Conservation (phyloP, 1,140 invertebrate genomes). For the Apis dorsata region DNA sequence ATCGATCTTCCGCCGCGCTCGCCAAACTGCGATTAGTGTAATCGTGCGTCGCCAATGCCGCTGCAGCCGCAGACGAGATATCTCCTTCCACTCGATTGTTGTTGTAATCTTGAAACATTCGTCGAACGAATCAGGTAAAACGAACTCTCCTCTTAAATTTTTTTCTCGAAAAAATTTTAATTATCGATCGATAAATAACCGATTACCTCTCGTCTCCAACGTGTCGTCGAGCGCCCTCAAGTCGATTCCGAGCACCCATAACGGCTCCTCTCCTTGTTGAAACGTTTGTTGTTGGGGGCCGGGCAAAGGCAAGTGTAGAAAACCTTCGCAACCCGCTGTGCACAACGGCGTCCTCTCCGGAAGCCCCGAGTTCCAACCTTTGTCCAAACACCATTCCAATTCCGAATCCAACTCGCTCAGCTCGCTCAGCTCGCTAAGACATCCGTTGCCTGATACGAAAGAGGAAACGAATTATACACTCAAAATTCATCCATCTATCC, state of each 20-base stretch:
- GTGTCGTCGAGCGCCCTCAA: constrained; percentile 73
- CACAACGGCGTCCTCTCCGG: constrained; percentile 79
- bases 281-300: constrained; percentile 67
- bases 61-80: constrained; percentile 71
- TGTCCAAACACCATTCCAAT: constrained; percentile 77
- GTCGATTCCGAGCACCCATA: constrained; percentile 77
- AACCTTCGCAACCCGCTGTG: constrained; percentile 77
- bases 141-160: too few species aligned
- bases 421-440: constrained; percentile 71
- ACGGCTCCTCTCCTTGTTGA: constrained; percentile 71
- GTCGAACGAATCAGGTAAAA: too few species aligned
- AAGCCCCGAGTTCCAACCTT: constrained; percentile 73
- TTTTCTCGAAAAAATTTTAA: too few species aligned
- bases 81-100: constrained; percentile 74
- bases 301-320: constrained; percentile 74
- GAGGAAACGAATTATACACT: background rate
- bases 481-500: too few species aligned
- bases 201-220: constrained; percentile 54
- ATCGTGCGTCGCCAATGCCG: constrained; percentile 77
- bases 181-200: constrained; percentile 35
- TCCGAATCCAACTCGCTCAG: constrained; percentile 74
- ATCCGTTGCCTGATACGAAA: constrained; percentile 49
- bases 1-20: constrained; percentile 76
- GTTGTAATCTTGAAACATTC: constrained; percentile 74
- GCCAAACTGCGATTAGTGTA: constrained; percentile 76